Base-by-base conservation (phyloP, 2,113 vertebrate species). In the Edolisoma coerulescens region DNA sequence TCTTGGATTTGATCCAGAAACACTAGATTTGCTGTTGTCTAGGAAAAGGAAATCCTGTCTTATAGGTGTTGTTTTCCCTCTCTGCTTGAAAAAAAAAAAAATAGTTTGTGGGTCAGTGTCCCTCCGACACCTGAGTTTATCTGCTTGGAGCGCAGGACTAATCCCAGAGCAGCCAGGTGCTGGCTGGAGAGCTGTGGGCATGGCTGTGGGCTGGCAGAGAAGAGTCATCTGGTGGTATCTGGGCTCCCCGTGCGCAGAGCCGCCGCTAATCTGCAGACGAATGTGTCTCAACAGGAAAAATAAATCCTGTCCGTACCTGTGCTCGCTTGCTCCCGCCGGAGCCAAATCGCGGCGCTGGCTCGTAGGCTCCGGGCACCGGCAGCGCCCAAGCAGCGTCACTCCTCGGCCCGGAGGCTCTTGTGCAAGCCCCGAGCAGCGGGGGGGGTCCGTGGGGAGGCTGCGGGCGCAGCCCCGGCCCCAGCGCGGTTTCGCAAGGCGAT, bases 241-340 rank as follows among this genome's bases (percentile, higher is more conserved):
- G 14, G 32, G 22, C 65, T 56, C 11, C 1, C 14, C 2, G 50
- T 2, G 44, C 1, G 2, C 42, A 28, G 63, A 79, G 59, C 93
- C 47, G 68, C 84, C 1, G 5, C 82, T 24, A 11, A 92, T 88
- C 82, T 20, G 60, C 85, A 68, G 73, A 9, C 8, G 28, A 30
- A 94, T 80, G 35, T 71, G 95, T 93, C 75, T 64, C 73, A 60
- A 89, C 93, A 95, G 73, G 96, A 93, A 68, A 70, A 86, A 69
- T 2, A 45, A 71, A 75, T 92, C 95, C 47, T 96, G 93, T 6
- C 79, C 1, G 5, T 93, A 78, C 95, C 96, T 95, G 95, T 0
- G 71, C 61, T 44, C 12, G 7, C 52, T 37, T 1, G 80, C 56
- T 79, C 35, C 65, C 1, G 16, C 77, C 2, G 4, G 30, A 93